Evolutionary conservation across 2,797 vertebrate genomes (phyloP), one percentile per base, ranked within the genome.

Genomic region (Rhincodon typus): DNA sequence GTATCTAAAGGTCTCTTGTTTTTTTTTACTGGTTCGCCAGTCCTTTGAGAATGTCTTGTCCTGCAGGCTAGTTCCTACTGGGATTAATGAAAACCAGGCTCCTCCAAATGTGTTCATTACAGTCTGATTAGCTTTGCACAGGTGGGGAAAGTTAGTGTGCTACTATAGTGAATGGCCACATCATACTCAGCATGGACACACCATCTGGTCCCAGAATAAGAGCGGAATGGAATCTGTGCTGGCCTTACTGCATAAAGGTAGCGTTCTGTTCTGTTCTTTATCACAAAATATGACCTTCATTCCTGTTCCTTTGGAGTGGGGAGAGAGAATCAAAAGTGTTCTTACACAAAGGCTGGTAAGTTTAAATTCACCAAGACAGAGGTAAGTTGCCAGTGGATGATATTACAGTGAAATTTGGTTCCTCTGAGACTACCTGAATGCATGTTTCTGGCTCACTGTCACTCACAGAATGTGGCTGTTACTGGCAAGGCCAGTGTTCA

Each of bases 31-130:
- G 96, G 96, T 96, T 97, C 97, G 27, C 97, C 96, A 97, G 96
- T 95, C 94, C 94, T 97, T 97, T 97, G 96, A 97, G 97, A 96
- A 96, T 96, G 96, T 94, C 95, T 96, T 97, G 98, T 98, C 98
- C 98, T 98, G 98, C 98, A 98, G 98, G 98, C 98, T 97, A 96
- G 96, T 97, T 98, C 98, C 98, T 98, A 98, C 98, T 98, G 98
- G 98, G 98, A 98, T 97, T 98, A 98, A 99, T 99, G 99, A 98
- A 98, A 98, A 98, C 98, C 98, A 99, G 98, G 98, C 98, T 98
- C 98, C 97, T 98, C 98, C 98, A 98, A 98, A 98, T 97, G 98
- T 98, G 98, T 99, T 99, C 98, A 98, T 99, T 99, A 99, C 97
- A 97, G 97, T 96, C 98, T 98, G 98, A 98, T 98, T 98, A 97